These are phyloP conservation scores for Callaeas wilsoni DNA, from an alignment of 2,113 vertebrate genomes.

Conservation along the genomic window DNA sequence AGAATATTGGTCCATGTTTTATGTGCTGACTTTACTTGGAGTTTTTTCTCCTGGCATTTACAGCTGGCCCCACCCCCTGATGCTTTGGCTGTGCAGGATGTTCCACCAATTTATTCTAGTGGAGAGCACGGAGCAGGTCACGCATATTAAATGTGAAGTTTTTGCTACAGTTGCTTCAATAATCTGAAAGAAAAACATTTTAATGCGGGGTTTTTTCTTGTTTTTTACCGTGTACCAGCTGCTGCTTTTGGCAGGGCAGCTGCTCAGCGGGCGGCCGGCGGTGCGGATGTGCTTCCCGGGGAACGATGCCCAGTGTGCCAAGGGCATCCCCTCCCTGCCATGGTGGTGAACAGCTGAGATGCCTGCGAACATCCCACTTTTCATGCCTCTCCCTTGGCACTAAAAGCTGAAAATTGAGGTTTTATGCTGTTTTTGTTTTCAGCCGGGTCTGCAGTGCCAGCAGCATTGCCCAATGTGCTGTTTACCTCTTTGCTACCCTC, in stretches of 20 bases:
- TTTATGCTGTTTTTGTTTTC: neutral
- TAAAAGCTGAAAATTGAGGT: neutral
- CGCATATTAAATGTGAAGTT: constrained; percentile 8
- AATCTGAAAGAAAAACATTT: neutral
- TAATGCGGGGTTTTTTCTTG: neutral
- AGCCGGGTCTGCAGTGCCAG: neutral
- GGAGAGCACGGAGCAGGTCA: neutral
- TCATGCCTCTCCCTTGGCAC: neutral
- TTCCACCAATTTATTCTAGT: constrained; percentile 18
- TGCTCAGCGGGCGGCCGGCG: neutral
- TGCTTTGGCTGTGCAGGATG: constrained; percentile 41
- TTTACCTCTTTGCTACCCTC: neutral
- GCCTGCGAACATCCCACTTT: neutral
- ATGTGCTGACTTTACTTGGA: neutral
- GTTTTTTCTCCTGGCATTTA: constrained; percentile 12
- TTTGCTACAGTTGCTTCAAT: neutral
- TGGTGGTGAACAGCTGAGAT: neutral
- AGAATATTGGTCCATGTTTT: constrained; percentile 12
- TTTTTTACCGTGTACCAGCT: neutral
- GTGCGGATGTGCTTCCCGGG: neutral
- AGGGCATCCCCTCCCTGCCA: neutral
- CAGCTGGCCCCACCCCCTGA: constrained; percentile 20
- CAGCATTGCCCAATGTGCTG: accelerated
- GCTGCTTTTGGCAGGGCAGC: neutral
- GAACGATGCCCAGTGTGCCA: neutral